phyloP scores from a whole-genome alignment of 2,888 invertebrate species.

The Plebejus argus region DNA sequence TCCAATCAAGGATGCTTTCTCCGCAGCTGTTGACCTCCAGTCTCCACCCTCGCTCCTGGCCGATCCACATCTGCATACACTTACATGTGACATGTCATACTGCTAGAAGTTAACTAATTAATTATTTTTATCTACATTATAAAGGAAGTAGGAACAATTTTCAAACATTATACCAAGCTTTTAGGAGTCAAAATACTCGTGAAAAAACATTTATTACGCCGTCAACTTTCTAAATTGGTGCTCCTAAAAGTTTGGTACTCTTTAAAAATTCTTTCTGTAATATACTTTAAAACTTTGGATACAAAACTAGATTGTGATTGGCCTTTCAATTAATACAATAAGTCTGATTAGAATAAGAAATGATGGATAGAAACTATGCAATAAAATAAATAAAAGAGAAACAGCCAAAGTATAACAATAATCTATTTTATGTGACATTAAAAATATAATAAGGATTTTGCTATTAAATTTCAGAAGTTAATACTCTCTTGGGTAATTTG shows the following conservation, averaged over 20 bases:
- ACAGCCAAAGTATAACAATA: neutral
- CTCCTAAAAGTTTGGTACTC: neutral
- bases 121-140: neutral
- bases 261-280: neutral
- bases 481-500: constrained; percentile 51
- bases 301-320: too few species aligned
- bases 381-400: neutral
- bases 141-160: neutral
- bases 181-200: neutral
- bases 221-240: too few species aligned
- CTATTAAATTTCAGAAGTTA: constrained; percentile 49
- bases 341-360: neutral
- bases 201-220: neutral
- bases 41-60: constrained; percentile 40
- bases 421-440: neutral
- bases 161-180: neutral
- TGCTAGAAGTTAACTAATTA: neutral
- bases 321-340: neutral
- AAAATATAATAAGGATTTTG: neutral
- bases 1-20: constrained; percentile 72
- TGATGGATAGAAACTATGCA: neutral
- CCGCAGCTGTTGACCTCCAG: constrained; percentile 65
- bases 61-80: constrained; percentile 31
- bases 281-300: too few species aligned
- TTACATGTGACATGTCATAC: constrained; percentile 36